These are phyloP conservation scores for Gila orcuttii DNA, from an alignment of 2,113 vertebrate genomes.

Conservation along the genomic window DNA sequence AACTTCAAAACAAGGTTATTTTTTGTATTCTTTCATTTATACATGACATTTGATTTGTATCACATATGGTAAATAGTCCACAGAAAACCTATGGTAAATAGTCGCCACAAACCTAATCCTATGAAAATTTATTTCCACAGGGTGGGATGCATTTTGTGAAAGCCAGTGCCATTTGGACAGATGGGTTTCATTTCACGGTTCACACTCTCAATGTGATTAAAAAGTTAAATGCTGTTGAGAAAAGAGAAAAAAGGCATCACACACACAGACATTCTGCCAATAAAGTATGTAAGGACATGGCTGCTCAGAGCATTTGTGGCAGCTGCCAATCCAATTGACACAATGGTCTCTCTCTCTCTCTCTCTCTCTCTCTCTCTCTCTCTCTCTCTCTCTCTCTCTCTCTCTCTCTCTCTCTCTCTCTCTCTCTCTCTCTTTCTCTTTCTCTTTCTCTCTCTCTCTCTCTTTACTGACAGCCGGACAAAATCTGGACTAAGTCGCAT, in stretches of 20 bases:
- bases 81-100: conserved; percentile 46
- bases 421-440: conserved; percentile 11
- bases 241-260: conserved; percentile 69
- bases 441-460: background rate
- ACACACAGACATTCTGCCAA: conserved; percentile 65
- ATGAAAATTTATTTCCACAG: conserved; percentile 69
- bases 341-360: conserved; percentile 58
- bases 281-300: conserved; percentile 50
- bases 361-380: too few species aligned
- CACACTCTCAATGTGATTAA: conserved; percentile 80
- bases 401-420: too few species aligned
- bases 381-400: conserved; percentile 19
- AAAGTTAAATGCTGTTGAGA: conserved; percentile 75
- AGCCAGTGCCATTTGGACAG: conserved; percentile 70
- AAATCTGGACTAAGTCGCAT: background rate
- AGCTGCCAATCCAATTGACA: conserved; percentile 67
- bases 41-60: conserved; percentile 62
- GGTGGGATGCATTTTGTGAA: conserved; percentile 73
- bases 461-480: background rate
- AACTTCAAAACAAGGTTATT: background rate
- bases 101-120: conserved; percentile 69
- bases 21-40: conserved; percentile 28
- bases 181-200: conserved; percentile 82
- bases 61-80: conserved; percentile 54
- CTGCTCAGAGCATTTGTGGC: conserved; percentile 55